A percentile compares a stretch with the other conserved stretches of the same genome.
These are phyloP conservation scores for Pentamera pediparva DNA, from an alignment of 53 echinoderm and acorn worm species.

Conservation along the genomic window DNA sequence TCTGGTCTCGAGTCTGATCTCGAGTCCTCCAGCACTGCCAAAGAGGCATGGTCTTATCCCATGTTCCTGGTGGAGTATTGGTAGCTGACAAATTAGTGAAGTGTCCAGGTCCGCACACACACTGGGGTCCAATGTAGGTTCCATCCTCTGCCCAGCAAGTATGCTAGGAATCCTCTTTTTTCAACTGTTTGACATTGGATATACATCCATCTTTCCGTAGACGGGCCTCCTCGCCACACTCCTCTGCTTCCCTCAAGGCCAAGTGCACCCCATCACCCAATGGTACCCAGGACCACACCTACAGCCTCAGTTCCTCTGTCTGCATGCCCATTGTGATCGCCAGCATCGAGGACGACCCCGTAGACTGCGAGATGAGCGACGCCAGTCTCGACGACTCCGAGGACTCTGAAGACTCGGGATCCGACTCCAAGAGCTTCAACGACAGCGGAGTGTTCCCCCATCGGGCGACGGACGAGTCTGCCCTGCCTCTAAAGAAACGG, in stretches of 20 bases:
- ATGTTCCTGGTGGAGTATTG: too few species aligned
- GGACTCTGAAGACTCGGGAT: slow-evolving; percentile 81
- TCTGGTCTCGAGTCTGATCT: too few species aligned
- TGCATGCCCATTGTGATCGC: slow-evolving; percentile 27
- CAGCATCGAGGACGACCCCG: slow-evolving; percentile 70
- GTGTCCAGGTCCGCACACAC: too few species aligned
- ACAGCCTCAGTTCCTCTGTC: slow-evolving; percentile 83
- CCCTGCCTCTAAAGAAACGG: slow-evolving; percentile 90
- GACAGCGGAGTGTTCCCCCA: slow-evolving; percentile 82
- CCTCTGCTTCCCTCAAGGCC: slow-evolving; percentile 63
- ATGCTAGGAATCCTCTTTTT: not conserved
- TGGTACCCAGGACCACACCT: slow-evolving; percentile 83
- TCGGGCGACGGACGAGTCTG: slow-evolving; percentile 25
- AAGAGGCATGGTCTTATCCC: too few species aligned
- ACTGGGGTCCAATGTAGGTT: too few species aligned
- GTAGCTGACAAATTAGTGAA: not conserved
- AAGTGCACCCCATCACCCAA: slow-evolving; percentile 89
- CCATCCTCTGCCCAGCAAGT: not conserved
- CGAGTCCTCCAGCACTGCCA: too few species aligned
- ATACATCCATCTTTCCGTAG: not conserved
- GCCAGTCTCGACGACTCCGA: slow-evolving; percentile 68
- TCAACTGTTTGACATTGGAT: not conserved
- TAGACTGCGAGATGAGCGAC: slow-evolving; percentile 84
- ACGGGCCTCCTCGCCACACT: slow-evolving; percentile 63
- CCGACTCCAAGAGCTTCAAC: slow-evolving; percentile 66